phyloP scores from a whole-genome alignment of 2,888 invertebrate species.

The Rhynchonema sp. region DNA sequence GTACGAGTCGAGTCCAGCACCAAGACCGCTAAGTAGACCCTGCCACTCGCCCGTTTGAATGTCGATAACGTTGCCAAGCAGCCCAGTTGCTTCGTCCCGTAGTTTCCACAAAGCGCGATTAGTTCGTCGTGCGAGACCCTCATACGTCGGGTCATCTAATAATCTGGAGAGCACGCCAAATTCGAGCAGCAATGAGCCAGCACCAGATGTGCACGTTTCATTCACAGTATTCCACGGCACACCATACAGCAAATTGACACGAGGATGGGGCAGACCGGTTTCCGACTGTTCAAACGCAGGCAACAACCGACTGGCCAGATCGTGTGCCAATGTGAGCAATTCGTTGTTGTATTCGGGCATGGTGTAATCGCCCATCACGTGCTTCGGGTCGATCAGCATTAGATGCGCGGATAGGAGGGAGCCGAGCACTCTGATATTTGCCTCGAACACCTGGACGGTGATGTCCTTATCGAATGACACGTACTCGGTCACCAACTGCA shows the following conservation, averaged over 20 bases:
- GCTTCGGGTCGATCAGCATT: conserved; percentile 38
- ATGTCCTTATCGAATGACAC: conserved; percentile 42
- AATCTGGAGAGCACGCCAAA: conserved; percentile 41
- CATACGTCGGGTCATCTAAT: conserved; percentile 41
- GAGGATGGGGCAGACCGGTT: conserved; percentile 32
- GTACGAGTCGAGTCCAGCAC: conserved; percentile 44
- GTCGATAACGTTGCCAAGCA: conserved; percentile 43
- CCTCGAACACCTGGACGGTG: conserved; percentile 46
- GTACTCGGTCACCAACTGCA: conserved; percentile 38
- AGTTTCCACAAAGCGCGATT: conserved; percentile 38
- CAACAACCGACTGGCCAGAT: conserved; percentile 40
- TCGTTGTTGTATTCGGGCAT: conserved; percentile 38
- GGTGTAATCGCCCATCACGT: conserved; percentile 38
- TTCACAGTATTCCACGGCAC: conserved; percentile 37
- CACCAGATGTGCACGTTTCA: conserved; percentile 45
- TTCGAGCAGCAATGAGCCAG: conserved; percentile 43
- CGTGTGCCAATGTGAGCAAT: conserved; percentile 41
- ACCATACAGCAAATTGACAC: conserved; percentile 39
- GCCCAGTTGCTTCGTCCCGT: conserved; percentile 39
- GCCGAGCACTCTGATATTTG: conserved; percentile 43
- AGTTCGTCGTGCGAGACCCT: conserved; percentile 39
- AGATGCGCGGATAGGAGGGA: conserved; percentile 44
- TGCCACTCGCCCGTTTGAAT: conserved; percentile 44
- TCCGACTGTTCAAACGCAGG: conserved; percentile 42
- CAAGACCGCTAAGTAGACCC: conserved; percentile 40